phyloP scores from a whole-genome alignment of 2,113 vertebrate species.

The Nematolebias whitei region DNA sequence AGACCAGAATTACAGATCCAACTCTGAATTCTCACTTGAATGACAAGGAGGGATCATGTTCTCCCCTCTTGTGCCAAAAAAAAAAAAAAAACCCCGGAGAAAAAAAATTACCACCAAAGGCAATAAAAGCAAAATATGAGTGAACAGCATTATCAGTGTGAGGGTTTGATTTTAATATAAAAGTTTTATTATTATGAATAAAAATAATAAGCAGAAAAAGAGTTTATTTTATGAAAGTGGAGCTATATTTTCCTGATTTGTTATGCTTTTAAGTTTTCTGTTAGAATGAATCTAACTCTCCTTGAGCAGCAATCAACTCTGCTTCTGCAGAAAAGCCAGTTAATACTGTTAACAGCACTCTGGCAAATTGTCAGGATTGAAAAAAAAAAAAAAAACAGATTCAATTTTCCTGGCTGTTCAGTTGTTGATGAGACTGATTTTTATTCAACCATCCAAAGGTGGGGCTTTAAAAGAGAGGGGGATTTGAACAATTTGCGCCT shows the following conservation, averaged over 20 bases:
- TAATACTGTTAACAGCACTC: slow-evolving; percentile 97
- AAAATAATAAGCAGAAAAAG: background rate
- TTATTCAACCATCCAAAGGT: slow-evolving; percentile 96
- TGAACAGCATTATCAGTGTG: no score
- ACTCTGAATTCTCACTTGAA: slow-evolving; percentile 68
- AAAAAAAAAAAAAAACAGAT: slow-evolving; percentile 88
- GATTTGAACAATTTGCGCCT: slow-evolving; percentile 97
- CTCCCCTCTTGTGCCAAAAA: slow-evolving; percentile 79
- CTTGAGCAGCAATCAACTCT: slow-evolving; percentile 89
- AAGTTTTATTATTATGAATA: background rate
- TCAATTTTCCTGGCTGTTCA: slow-evolving; percentile 93
- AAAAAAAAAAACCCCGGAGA: slow-evolving; percentile 52
- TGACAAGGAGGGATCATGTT: slow-evolving; percentile 78
- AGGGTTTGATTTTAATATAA: no score
- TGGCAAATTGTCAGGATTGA: slow-evolving; percentile 98
- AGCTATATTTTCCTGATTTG: slow-evolving; percentile 1
- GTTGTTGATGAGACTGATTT: slow-evolving; percentile 97
- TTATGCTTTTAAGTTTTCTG: slow-evolving; percentile 27
- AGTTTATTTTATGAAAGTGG: background rate
- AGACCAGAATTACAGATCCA: slow-evolving; percentile 70
- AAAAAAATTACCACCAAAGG: background rate
- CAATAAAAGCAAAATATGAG: no score
- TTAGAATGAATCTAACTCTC: slow-evolving; percentile 46
- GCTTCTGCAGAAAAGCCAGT: slow-evolving; percentile 96
- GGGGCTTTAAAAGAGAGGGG: slow-evolving; percentile 89